Conservation (phyloP, 2,113 vertebrate species). For the Numenius arquata region DNA sequence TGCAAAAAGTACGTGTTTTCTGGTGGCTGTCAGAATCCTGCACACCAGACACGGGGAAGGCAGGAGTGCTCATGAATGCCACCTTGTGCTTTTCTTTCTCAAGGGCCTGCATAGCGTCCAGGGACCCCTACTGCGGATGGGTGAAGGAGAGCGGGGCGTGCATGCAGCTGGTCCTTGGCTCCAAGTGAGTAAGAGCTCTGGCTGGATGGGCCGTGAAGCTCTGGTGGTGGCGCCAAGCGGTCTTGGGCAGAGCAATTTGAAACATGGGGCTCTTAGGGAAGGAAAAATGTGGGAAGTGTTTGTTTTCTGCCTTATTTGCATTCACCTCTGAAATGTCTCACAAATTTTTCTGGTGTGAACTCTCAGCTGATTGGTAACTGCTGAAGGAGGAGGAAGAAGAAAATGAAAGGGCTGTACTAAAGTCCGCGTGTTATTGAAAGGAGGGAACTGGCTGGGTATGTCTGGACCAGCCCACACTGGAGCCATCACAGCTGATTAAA, state of each 20-base stretch:
- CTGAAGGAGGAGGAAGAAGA: slow-evolving; percentile 37
- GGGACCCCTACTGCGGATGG: slow-evolving; percentile 98
- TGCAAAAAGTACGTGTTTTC: slow-evolving; percentile 89
- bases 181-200: slow-evolving; percentile 79
- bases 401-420: slow-evolving; percentile 27
- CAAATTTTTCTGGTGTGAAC: neutral
- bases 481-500: slow-evolving; percentile 54
- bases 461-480: slow-evolving; percentile 41
- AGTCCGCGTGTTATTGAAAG: slow-evolving; percentile 5
- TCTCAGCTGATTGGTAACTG: slow-evolving; percentile 38
- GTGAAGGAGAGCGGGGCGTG: slow-evolving; percentile 84
- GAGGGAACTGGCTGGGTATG: slow-evolving; percentile 5
- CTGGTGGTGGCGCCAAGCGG: neutral
- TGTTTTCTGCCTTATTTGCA: neutral
- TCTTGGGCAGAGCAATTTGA: neutral
- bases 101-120: slow-evolving; percentile 95
- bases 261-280: neutral
- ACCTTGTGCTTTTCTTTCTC: slow-evolving; percentile 18
- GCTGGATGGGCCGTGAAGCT: accelerated
- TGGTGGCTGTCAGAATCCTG: neutral
- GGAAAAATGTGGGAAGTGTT: neutral
- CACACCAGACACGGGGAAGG: neutral
- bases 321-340: slow-evolving; percentile 1
- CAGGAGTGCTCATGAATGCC: neutral
- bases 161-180: slow-evolving; percentile 78